Percentiles rank a stretch among this genome's conserved stretches.
Conservation (phyloP, 1,140 invertebrate species). For the Reticulitermes speratus region DNA sequence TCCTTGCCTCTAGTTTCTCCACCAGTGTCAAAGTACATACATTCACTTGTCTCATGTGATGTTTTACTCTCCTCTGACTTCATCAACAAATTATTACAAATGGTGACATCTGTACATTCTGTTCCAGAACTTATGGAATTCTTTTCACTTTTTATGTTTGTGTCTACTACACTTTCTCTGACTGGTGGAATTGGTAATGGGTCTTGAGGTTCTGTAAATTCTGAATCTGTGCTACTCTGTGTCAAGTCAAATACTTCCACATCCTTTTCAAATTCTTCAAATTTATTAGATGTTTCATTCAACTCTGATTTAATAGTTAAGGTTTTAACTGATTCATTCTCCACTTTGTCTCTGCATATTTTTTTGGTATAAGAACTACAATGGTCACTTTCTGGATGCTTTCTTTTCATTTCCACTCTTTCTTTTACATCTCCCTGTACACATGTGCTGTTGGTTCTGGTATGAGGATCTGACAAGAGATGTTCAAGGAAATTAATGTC, state of each 20-base stretch:
- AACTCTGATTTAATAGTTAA: neutral
- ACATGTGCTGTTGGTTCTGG: neutral
- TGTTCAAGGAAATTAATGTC: neutral
- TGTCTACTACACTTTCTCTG: too few species aligned
- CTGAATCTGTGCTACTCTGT: neutral
- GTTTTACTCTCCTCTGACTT: neutral
- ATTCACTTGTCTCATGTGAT: neutral
- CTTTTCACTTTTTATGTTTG: neutral
- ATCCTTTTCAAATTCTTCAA: neutral
- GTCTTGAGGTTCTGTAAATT: neutral
- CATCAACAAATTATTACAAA: neutral
- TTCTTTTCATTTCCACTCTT: neutral
- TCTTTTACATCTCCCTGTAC: neutral
- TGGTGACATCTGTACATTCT: neutral
- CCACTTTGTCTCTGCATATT: neutral
- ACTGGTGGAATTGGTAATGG: too few species aligned
- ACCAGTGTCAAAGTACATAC: constrained; percentile 39
- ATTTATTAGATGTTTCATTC: neutral
- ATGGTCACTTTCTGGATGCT: neutral
- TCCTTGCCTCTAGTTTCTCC: constrained; percentile 38
- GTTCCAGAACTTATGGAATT: neutral
- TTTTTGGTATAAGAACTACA: neutral
- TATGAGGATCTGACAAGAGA: neutral
- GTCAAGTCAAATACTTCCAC: neutral
- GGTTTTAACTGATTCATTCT: neutral